A percentile compares a stretch with the other conserved stretches of the same genome.
These are phyloP conservation scores for Andrena hattorfiana DNA, from an alignment of 2,888 invertebrate species.

Conservation along the genomic window DNA sequence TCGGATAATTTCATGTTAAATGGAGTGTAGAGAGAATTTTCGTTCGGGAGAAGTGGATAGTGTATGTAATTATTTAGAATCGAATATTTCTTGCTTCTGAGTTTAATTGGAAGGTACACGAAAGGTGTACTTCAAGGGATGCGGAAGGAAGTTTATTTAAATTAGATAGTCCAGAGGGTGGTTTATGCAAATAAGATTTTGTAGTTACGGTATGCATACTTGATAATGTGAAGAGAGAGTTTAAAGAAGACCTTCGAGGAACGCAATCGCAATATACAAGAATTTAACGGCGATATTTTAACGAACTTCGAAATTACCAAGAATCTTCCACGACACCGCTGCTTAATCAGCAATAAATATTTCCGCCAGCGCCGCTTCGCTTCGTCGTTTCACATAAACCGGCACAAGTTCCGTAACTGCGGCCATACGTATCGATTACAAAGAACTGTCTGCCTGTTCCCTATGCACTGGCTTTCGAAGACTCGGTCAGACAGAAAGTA, in stretches of 20 bases:
- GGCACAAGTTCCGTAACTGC: slow-evolving; percentile 24
- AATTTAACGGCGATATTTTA: background rate
- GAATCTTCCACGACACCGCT: background rate
- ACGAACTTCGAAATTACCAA: slow-evolving; percentile 14
- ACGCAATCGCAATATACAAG: background rate
- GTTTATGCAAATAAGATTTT: too few species aligned
- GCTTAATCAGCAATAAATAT: slow-evolving; percentile 1
- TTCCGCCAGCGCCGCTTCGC: background rate
- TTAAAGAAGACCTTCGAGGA: background rate
- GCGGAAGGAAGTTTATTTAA: too few species aligned
- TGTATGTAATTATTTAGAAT: too few species aligned
- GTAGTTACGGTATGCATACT: too few species aligned
- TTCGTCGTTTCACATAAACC: background rate
- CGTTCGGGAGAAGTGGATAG: background rate
- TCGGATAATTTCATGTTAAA: background rate
- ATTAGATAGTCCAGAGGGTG: too few species aligned
- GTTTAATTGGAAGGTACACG: too few species aligned
- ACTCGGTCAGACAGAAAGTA: slow-evolving; percentile 12
- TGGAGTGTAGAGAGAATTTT: background rate
- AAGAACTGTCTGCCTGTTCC: background rate
- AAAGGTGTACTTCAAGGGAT: too few species aligned
- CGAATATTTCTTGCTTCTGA: too few species aligned
- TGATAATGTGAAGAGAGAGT: too few species aligned
- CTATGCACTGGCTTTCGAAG: slow-evolving; percentile 10
- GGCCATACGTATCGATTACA: slow-evolving; percentile 26